phyloP scores from a whole-genome alignment of 2,797 vertebrate species.

The Gymnodraco acuticeps region DNA sequence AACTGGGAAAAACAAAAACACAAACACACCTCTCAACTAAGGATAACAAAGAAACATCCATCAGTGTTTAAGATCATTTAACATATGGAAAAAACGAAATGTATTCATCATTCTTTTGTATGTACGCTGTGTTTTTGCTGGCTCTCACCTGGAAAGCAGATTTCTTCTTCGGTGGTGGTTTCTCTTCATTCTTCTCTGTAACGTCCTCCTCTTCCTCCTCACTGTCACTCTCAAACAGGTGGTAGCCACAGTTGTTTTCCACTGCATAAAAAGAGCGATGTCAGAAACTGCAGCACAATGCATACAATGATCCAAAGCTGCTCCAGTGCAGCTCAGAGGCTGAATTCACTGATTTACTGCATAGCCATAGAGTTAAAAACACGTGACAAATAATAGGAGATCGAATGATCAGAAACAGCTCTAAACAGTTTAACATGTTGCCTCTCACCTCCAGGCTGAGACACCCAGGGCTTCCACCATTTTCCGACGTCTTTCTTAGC shows the following conservation, averaged over 20 bases:
- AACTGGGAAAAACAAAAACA: constrained; percentile 69
- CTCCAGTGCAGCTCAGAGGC: not conserved
- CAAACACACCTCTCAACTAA: not conserved
- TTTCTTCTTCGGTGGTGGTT: constrained; percentile 77
- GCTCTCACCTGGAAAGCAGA: constrained; percentile 84
- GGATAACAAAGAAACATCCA: not conserved
- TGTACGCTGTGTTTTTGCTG: not conserved
- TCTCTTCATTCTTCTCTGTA: constrained; percentile 70
- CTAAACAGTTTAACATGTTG: not conserved
- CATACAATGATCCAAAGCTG: not conserved
- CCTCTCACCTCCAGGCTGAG: constrained; percentile 72
- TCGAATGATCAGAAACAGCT: not conserved
- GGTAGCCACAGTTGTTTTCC: constrained; percentile 77
- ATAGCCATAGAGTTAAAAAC: not conserved
- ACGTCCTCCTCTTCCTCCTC: constrained; percentile 84
- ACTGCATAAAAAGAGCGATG: constrained; percentile 60
- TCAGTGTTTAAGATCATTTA: not conserved
- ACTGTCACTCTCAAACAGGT: constrained; percentile 84
- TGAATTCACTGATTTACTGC: not conserved
- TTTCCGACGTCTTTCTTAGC: constrained; percentile 71
- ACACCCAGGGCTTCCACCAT: constrained; percentile 84
- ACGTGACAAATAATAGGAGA: not conserved
- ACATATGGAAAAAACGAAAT: not conserved
- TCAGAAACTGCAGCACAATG: constrained; percentile 2
- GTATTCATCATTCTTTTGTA: not conserved